Conservation (phyloP, 2,113 vertebrate species). For the Psammodynastes pulverulentus region DNA sequence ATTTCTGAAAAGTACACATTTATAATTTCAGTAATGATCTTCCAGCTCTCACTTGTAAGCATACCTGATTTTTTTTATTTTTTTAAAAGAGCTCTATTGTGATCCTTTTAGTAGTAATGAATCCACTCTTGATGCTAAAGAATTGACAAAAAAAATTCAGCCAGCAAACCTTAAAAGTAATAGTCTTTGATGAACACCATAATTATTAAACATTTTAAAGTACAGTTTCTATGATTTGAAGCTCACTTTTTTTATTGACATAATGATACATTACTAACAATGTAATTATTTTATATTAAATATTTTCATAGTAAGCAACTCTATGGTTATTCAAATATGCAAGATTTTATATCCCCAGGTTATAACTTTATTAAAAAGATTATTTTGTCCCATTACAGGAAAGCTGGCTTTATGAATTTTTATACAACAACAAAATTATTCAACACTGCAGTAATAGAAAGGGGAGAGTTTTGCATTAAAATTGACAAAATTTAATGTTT, state of each 20-base stretch:
- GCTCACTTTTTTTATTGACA: conserved; percentile 75
- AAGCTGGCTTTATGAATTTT: conserved; percentile 56
- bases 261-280: conserved; percentile 68
- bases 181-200: neutral
- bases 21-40: neutral
- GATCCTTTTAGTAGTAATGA: neutral
- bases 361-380: conserved; percentile 69
- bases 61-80: neutral
- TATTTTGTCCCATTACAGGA: conserved; percentile 60
- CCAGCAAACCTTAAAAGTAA: neutral
- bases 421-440: conserved; percentile 52
- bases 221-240: conserved; percentile 57
- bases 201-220: neutral
- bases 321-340: conserved; percentile 63
- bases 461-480: conserved; percentile 42
- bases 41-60: neutral
- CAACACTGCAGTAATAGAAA: conserved; percentile 44
- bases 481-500: conserved; percentile 51
- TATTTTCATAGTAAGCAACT: conserved; percentile 61
- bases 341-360: conserved; percentile 62
- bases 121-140: neutral
- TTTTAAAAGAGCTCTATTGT: neutral
- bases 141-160: neutral
- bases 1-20: neutral
- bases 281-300: conserved; percentile 64